Conservation (phyloP, 2,113 vertebrate genomes). For the Haliaeetus leucogaster region DNA sequence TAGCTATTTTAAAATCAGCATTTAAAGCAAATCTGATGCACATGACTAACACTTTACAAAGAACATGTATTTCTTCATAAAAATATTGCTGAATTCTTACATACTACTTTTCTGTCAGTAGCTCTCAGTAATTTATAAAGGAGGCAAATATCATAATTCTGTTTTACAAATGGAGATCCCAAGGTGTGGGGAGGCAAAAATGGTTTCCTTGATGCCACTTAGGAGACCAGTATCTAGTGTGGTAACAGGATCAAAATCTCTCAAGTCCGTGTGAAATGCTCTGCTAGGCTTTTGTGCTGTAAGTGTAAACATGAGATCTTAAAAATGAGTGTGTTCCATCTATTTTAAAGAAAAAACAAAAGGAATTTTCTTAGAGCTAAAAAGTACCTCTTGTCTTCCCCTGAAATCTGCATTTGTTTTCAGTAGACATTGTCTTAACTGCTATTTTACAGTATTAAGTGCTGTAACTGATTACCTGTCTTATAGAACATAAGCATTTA, state of each 20-base stretch:
- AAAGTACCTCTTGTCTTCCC: background rate
- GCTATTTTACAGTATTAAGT: background rate
- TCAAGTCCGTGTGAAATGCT: background rate
- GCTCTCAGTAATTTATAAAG: background rate
- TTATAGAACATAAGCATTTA: background rate
- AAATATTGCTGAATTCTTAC: background rate
- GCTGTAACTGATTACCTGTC: background rate
- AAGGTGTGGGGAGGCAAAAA: background rate
- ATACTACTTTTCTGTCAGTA: background rate
- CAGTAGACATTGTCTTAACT: background rate
- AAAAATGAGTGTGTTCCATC: background rate
- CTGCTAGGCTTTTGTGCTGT: background rate
- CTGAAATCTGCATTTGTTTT: background rate
- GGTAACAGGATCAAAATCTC: background rate
- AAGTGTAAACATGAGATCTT: background rate
- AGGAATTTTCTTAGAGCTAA: background rate
- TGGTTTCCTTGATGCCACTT: background rate
- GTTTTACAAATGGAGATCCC: background rate
- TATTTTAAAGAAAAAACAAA: background rate
- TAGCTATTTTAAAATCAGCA: background rate
- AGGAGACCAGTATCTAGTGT: background rate
- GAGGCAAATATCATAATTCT: background rate
- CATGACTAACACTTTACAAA: background rate
- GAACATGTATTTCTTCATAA: background rate
- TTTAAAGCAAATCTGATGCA: background rate